Percentiles rank a stretch among this genome's conserved stretches.
Evolutionary conservation across 2,888 invertebrate species (phyloP).

Genomic region (Cristatella mucedo): DNA sequence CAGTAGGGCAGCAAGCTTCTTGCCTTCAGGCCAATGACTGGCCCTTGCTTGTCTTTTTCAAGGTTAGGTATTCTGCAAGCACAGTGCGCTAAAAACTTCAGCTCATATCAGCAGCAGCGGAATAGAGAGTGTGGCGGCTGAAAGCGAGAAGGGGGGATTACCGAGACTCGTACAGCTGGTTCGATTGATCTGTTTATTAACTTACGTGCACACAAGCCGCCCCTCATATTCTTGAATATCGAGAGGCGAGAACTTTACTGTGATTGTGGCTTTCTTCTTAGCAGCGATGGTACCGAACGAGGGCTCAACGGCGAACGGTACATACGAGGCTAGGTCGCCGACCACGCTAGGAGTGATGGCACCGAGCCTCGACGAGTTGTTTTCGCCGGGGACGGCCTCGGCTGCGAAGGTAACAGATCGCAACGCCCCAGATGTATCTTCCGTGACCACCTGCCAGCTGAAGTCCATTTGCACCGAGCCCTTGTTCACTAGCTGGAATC

Average conservation of each 20-base stretch:
- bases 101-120: too few relatives aligned
- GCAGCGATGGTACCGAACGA: slow-evolving; percentile 27
- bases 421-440: slow-evolving; percentile 24
- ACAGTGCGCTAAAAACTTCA: too few relatives aligned
- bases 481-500: slow-evolving; percentile 28
- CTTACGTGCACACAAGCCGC: slow-evolving; percentile 33
- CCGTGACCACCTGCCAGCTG: slow-evolving; percentile 35
- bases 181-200: too few relatives aligned
- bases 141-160: not conserved
- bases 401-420: slow-evolving; percentile 28
- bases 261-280: slow-evolving; percentile 25
- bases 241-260: slow-evolving; percentile 27
- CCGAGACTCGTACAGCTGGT: not conserved
- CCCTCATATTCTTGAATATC: slow-evolving; percentile 35
- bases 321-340: slow-evolving; percentile 20
- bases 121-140: too few relatives aligned
- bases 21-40: slow-evolving; percentile 41
- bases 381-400: slow-evolving; percentile 11
- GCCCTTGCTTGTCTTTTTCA: slow-evolving; percentile 25
- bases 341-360: slow-evolving; percentile 11
- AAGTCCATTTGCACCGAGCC: slow-evolving; percentile 31
- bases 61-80: slow-evolving; percentile 32
- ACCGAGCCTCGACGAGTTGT: slow-evolving; percentile 20
- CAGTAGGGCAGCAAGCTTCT: slow-evolving; percentile 52
- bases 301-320: slow-evolving; percentile 37